A percentile compares a stretch with the other conserved stretches of the same genome.
phyloP scores from a whole-genome alignment of 2,888 invertebrate genomes.

The Acanthococcus lagerstroemiae region DNA sequence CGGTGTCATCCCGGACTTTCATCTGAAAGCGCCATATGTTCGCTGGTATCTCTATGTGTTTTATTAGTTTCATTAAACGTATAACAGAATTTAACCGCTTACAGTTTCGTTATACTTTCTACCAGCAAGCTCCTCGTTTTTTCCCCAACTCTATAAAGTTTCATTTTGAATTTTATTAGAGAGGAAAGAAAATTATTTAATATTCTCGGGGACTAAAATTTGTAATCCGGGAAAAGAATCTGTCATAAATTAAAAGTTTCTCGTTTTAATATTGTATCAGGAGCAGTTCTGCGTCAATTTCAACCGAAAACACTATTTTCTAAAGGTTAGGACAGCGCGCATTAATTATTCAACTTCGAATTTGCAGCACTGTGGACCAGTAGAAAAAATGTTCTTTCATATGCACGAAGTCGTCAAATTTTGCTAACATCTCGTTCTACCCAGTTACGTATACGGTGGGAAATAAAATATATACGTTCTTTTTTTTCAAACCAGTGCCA shows the following conservation, averaged over 20 bases:
- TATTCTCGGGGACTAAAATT: background rate
- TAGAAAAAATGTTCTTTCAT: no score
- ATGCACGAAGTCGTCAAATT: no score
- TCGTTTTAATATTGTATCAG: no score
- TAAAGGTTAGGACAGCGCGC: no score
- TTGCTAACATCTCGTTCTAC: no score
- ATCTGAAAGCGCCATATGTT: background rate
- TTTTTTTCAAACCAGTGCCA: no score
- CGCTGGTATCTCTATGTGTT: background rate
- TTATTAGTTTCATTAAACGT: conserved; percentile 2
- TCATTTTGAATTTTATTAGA: background rate
- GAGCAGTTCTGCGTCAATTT: no score
- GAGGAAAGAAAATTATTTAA: background rate
- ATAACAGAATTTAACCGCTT: background rate
- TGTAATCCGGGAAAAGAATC: background rate
- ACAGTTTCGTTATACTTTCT: background rate
- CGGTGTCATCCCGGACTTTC: background rate
- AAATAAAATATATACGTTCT: no score
- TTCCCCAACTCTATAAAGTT: background rate
- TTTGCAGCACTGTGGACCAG: no score
- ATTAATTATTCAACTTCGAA: no score
- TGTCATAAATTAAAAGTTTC: background rate
- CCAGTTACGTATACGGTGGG: no score
- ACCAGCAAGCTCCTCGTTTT: background rate
- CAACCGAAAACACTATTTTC: no score